A percentile compares a stretch with the other conserved stretches of the same genome.
phyloP scores from a whole-genome alignment of 1,140 invertebrate genomes.

The Eciton burchellii region DNA sequence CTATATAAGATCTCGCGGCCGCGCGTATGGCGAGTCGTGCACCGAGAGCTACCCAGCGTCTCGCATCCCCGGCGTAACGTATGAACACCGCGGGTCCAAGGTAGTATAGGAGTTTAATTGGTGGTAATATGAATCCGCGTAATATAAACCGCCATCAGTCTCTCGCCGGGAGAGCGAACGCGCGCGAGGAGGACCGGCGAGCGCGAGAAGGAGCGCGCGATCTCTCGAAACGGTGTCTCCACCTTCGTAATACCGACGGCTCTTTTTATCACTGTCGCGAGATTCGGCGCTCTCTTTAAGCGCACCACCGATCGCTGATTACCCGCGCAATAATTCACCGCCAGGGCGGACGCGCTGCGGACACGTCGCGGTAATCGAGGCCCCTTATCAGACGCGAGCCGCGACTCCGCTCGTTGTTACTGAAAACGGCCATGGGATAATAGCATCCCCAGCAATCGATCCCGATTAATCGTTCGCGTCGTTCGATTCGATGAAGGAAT shows the following conservation, averaged over 20 bases:
- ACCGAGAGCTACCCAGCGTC: conserved; percentile 69
- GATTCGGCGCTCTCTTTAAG: conserved; percentile 66
- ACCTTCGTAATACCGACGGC: conserved; percentile 72
- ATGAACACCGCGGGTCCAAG: conserved; percentile 72
- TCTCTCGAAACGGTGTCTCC: conserved; percentile 69
- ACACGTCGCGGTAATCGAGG: conserved; percentile 4
- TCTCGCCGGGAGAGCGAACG: conserved; percentile 65
- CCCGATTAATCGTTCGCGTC: background rate
- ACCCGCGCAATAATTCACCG: conserved; percentile 51
- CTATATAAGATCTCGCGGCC: conserved; percentile 57
- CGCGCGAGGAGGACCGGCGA: conserved; percentile 27
- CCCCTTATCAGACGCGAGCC: conserved; percentile 30
- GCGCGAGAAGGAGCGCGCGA: conserved; percentile 18
- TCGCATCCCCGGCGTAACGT: conserved; percentile 72
- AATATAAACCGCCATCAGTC: conserved; percentile 81
- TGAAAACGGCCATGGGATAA: background rate
- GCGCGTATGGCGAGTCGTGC: conserved; percentile 41
- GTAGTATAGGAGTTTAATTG: conserved; percentile 81
- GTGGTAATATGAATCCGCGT: conserved; percentile 82
- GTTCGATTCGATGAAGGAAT: background rate
- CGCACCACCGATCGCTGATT: conserved; percentile 51
- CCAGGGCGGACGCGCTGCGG: background rate
- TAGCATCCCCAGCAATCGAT: background rate
- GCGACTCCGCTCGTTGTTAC: conserved; percentile 7
- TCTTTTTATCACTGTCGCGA: conserved; percentile 74